Evolutionary conservation across 2,113 vertebrate species (phyloP), one percentile per base, ranked within the genome.

Genomic region (Paedocypris sp.): DNA sequence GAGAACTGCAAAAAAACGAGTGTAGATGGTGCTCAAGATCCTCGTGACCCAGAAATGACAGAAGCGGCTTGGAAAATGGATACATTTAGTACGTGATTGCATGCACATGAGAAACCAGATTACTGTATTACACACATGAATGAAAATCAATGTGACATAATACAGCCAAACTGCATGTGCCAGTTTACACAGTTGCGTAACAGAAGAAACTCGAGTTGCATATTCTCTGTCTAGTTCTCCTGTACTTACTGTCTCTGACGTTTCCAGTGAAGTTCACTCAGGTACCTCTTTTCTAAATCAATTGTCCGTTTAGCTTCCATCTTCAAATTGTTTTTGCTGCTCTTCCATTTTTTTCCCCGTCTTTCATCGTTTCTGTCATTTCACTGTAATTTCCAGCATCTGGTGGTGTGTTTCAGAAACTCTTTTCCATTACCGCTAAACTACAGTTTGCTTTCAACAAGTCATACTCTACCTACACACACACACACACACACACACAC

Each of bases 361-460:
- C 51, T 39, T 53, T 53, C n/a, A 53, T 26, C 22, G 26, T 13
- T 9, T 15, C 22, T 38, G 26, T 13, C 22, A 53, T 38, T 26
- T 53, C n/a, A 53, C 51, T 39, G 36, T 53, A 22, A 19, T 53
- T 39, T 54, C 25, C n/a, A 54, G 25, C 25, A 48, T 5, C 5
- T 38, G 51, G 13, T 26, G 33, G 6, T 36, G 15, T 50, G 29
- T 36, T 36, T 62, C 48, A 11, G 7, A 41, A 18, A 32, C 38
- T 42, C 38, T 38, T 33, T 36, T 25, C 22, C 13, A 38, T 38
- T 53, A 16, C 16, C 20, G 23, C 8, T 15, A 7, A 4, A 22
- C 9, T 6, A 23, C 18, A 6, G 11, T 12, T 13, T 26, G 15
- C 32, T 53, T n/a, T 38, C 7, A 25, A 35, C 7, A 29, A 18